Base-by-base conservation (phyloP, 2,888 invertebrate genomes). In the Stenurella melanura region DNA sequence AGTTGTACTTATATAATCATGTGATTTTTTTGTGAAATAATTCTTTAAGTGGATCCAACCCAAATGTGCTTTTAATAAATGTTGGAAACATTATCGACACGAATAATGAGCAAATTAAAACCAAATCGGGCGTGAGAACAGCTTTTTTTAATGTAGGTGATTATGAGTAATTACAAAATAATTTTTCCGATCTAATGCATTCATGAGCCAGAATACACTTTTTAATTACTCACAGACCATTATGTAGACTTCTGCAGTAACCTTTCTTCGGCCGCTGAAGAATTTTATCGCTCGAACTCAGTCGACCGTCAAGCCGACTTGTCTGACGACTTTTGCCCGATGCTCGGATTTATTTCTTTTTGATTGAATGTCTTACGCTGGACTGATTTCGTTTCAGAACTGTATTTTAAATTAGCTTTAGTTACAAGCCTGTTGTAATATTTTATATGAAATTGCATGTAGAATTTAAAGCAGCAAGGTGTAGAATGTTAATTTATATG, bases 261-360 rank as follows among this genome's bases (percentile, higher is more conserved):
- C 70, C 70, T 78, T 78, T 75, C 69, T 57, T 76, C 74, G 71
- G 77, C 78, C 72, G 79, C 61, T 73, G 74, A 81, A 78, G 83
- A 83, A 84, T 85, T 84, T 84, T 83, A 84, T 84, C 83, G 79
- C 74, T 76, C 73, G 77, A 80, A 82, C 79, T 82, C 83, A 84
- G 80, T 85, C 85, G 84, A 84, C 83, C 85, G 83, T 83, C 83
- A 84, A 84, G 81, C 80, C 78, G 83, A 83, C 84, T 83, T 81
- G 84, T 83, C 83, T 82, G 83, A 82, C 84, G 84, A 83, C 84
- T 84, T 80, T 78, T 78, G 75, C 77, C 76, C 71, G 75, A 79
- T 78, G 79, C 75, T 61, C 75, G 73, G 75, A 69, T 68, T 73
- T 73, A 75, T 78, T 69, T 78, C 73, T 64, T 70, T 70, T 60